Base-by-base conservation (phyloP, 2,888 invertebrate species). In the Julus scandinavius region DNA sequence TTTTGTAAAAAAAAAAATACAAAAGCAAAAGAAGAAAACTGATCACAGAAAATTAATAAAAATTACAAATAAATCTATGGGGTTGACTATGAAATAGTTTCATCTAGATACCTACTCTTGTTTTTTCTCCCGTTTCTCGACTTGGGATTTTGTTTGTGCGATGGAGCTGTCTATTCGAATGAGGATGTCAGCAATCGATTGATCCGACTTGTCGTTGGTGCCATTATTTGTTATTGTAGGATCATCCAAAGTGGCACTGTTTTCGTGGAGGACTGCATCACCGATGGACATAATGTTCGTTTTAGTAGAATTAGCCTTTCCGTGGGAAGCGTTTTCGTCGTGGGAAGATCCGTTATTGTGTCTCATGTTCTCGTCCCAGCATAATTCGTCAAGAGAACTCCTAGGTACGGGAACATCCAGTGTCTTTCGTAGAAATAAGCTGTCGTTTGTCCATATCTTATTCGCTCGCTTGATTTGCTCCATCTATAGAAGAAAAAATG, bases 401-500 rank as follows among this genome's bases (percentile, higher is more conserved):
- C 85, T 87, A 84, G 89, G 89, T 80, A 91, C 89, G 41, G 98
- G 98, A 92, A 98, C 96, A 92, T 97, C 94, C 91, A 98, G 94
- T 93, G 95, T 95, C 92, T 97, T 97, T 90, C 97, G 94, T 91
- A 98, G 94, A 94, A 97, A 98, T 92, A 98, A 94, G 94, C 97
- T 98, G 93, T 98, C 98, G 88, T 97, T 95, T 58, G 97, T 97
- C 94, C 97, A 98, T 89, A 98, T 94, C 91, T 96, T 95, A 93
- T 98, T 98, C 89, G 95, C 96, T 91, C 98, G 94, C 91, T 98
- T 95, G 92, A 98, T 96, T 93, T 97, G 97, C 93, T 98, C 98
- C 92, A 97, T 98, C 98, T 98, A 58, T 41, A 17, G 1, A 20
- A 58, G 6, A 80, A 87, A 15, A 80, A 72, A 50, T 29, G 11